phyloP scores from a whole-genome alignment of 2,113 vertebrate genomes.

The Leucopsar rothschildi region DNA sequence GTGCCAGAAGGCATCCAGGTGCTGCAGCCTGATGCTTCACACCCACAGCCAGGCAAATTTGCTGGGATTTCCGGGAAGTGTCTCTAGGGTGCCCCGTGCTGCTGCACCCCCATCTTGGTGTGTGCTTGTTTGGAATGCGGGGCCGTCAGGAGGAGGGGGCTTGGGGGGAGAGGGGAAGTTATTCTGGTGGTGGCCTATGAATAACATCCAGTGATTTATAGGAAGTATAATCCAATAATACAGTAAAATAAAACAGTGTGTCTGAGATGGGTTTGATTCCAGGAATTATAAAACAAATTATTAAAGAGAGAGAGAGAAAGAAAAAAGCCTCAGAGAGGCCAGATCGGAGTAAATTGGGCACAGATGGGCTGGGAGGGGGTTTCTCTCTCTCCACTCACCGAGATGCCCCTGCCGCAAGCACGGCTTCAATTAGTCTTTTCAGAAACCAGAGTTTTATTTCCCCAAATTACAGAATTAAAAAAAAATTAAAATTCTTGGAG shows the following conservation, averaged over 20 bases:
- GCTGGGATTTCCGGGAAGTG: constrained; percentile 68
- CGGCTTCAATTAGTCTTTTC: constrained; percentile 74
- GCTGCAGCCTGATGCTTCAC: constrained; percentile 41
- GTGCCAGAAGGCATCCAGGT: constrained; percentile 62
- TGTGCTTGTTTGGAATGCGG: constrained; percentile 59
- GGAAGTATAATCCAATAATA: constrained; percentile 99
- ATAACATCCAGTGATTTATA: constrained; percentile 99
- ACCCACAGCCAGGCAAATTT: constrained; percentile 53
- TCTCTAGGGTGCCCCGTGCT: constrained; percentile 89
- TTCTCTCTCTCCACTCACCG: constrained; percentile 57
- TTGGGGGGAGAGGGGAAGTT: constrained; percentile 78
- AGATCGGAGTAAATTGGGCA: constrained; percentile 91
- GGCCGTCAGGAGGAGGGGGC: constrained; percentile 61
- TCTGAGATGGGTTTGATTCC: constrained; percentile 92
- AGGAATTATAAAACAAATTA: constrained; percentile 98
- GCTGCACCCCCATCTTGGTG: constrained; percentile 78
- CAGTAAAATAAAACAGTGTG: constrained; percentile 92
- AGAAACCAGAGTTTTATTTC: constrained; percentile 72
- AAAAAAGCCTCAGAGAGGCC: constrained; percentile 65
- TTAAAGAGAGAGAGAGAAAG: constrained; percentile 53
- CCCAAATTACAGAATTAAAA: constrained; percentile 71
- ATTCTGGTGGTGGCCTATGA: constrained; percentile 84
- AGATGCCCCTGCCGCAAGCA: constrained; percentile 74
- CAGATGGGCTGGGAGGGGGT: constrained; percentile 83
- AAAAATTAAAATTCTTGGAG: constrained; percentile 73